Evolutionary conservation across 2,113 vertebrate genomes (phyloP).

Genomic region (Hippolais icterina): DNA sequence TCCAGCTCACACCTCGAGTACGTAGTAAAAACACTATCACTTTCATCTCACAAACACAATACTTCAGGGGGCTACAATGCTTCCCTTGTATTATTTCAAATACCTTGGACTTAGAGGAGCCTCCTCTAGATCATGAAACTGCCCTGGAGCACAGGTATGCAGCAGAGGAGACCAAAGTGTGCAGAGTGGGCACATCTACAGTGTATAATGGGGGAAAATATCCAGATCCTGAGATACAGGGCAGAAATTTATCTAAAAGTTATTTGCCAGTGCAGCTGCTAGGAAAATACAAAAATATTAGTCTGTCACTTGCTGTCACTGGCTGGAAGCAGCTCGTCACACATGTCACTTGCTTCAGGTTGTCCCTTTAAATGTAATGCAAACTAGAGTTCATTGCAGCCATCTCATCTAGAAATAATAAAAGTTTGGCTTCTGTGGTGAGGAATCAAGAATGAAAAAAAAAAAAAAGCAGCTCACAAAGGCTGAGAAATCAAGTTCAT

Average conservation of each 20-base stretch:
- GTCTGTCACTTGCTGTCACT: background rate
- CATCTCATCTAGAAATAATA: background rate
- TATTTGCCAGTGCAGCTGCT: background rate
- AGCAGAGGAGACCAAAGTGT: background rate
- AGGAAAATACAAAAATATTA: background rate
- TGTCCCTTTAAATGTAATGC: constrained; percentile 7
- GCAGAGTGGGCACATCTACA: background rate
- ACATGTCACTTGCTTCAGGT: background rate
- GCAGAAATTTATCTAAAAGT: background rate
- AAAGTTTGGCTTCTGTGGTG: background rate
- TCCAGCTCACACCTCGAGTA: background rate
- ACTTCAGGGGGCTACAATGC: background rate
- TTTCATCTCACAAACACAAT: background rate
- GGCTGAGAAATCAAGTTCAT: background rate
- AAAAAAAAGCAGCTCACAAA: background rate
- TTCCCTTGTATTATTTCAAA: background rate
- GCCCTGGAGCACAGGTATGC: background rate
- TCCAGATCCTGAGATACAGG: background rate
- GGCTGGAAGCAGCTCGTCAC: background rate
- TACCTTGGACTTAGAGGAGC: background rate
- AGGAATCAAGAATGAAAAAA: background rate
- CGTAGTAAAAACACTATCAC: background rate
- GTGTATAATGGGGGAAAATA: background rate
- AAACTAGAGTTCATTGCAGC: background rate
- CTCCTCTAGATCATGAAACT: background rate